phyloP scores from a whole-genome alignment of 1,140 invertebrate species.

The silkworm (Bombyx mori) region DNA sequence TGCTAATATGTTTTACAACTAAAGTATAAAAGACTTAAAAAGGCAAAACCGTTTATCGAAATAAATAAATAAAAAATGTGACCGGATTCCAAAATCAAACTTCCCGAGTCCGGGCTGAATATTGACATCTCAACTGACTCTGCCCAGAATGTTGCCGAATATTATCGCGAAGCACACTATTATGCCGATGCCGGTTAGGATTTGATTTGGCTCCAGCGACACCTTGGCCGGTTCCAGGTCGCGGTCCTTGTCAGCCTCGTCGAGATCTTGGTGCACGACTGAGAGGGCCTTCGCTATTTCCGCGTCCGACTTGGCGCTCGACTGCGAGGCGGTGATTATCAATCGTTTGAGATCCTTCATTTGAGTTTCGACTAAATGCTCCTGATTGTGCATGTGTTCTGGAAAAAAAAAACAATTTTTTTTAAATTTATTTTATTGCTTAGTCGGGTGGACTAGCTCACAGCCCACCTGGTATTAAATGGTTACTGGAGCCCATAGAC shows the following conservation, averaged over 20 bases:
- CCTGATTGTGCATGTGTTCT: constrained; percentile 56
- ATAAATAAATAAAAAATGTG: no score
- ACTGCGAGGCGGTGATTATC: constrained; percentile 38
- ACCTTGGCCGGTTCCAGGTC: constrained; percentile 20
- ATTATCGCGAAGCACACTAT: constrained; percentile 47
- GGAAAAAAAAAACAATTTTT: constrained; percentile 4
- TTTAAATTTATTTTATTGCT: neutral
- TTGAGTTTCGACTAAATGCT: constrained; percentile 41
- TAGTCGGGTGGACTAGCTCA: no score
- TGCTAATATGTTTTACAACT: no score
- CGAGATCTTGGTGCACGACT: constrained; percentile 47
- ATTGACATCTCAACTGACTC: constrained; percentile 34
- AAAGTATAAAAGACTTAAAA: no score
- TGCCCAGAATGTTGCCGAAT: constrained; percentile 45
- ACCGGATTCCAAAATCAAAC: no score
- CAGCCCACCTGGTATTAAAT: no score
- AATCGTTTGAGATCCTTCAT: constrained; percentile 44
- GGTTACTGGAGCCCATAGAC: no score
- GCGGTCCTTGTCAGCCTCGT: constrained; percentile 38
- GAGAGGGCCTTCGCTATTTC: constrained; percentile 48
- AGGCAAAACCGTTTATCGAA: no score
- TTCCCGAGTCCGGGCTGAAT: no score
- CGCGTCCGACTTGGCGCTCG: constrained; percentile 50
- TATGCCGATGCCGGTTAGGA: constrained; percentile 44
- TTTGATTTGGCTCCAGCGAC: constrained; percentile 39